Evolutionary conservation across 2,113 vertebrate species (phyloP), one percentile per base, ranked within the genome.

Genomic region (Phylloscopus trochiloides): DNA sequence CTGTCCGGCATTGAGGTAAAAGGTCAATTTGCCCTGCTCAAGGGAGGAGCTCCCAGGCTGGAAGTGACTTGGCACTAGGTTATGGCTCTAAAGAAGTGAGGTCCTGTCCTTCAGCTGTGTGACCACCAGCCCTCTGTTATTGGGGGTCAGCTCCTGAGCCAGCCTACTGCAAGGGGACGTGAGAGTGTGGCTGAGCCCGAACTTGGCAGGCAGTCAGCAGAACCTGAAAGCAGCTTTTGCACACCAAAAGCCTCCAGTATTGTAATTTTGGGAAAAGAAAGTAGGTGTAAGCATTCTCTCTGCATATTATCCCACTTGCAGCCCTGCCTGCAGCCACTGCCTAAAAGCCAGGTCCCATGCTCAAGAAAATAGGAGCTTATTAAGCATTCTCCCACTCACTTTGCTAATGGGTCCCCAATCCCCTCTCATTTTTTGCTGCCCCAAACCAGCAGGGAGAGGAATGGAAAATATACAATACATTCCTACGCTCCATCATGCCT

Each of bases 381-480:
- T 63, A 88, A 80, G 70, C 38, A 40, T 71, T 62, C 36, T 36
- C 77, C 48, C 22, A 6, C 47, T 91, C 40, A 8, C 70, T 91
- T 62, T 70, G 47, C 75, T 89, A 91, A 81, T 55, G 43, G 57
- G 45, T 76, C 57, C 55, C 92, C 78, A 79, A 85, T 70, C 73
- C 18, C 15, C 65, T 78, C 67, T 92, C 62, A 52, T 73, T 94
- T 83, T 93, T 93, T 89, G 76, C 86, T 89, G 63, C 54, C 70
- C 52, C 67, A 71, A 54, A 87, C 22, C 57, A 83, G 76, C 61
- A 94, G 76, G 74, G 61, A 96, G 51, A 62, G 43, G 55, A 94
- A 92, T 59, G 36, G 82, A 96, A 93, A 92, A 83, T 68, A 84
- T 73, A 38, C 26, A 16, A 81, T 55, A 91, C 43, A 73, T 91